Evolutionary conservation across 1,140 invertebrate species (phyloP).

Genomic region (Gerris buenoi): DNA sequence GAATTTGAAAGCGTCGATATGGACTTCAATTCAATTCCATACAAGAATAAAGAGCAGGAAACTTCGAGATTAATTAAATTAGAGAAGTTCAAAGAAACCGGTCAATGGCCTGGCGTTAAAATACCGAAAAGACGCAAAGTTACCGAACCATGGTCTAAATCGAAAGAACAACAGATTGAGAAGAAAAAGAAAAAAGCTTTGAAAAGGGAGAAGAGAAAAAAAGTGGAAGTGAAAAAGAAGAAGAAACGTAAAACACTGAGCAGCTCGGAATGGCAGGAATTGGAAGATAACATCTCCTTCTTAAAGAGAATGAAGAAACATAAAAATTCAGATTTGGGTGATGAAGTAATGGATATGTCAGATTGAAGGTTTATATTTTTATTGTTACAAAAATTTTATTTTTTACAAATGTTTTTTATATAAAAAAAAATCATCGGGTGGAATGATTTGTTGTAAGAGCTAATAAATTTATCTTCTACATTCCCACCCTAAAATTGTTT

Average conservation of each 20-base stretch:
- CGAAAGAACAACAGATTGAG: slow-evolving; percentile 57
- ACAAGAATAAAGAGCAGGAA: slow-evolving; percentile 69
- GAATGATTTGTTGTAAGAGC: too few relatives aligned
- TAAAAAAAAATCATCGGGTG: too few relatives aligned
- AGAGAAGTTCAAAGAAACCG: slow-evolving; percentile 51
- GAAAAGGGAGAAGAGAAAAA: slow-evolving; percentile 39
- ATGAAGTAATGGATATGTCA: slow-evolving; percentile 8
- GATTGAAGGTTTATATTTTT: not conserved
- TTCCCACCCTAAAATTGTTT: too few relatives aligned
- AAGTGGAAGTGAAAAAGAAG: slow-evolving; percentile 31
- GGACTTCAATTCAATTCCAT: slow-evolving; percentile 62
- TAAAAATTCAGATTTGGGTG: slow-evolving; percentile 41
- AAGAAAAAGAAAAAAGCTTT: slow-evolving; percentile 41
- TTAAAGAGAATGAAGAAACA: slow-evolving; percentile 80
- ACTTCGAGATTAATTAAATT: slow-evolving; percentile 54
- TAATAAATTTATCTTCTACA: too few relatives aligned
- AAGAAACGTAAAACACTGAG: slow-evolving; percentile 35
- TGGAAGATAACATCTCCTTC: slow-evolving; percentile 64
- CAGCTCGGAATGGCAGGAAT: slow-evolving; percentile 66
- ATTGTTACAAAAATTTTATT: not conserved
- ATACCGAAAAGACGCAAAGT: slow-evolving; percentile 41
- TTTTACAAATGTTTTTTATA: too few relatives aligned
- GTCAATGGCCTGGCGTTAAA: slow-evolving; percentile 56
- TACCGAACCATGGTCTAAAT: slow-evolving; percentile 63
- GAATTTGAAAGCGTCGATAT: slow-evolving; percentile 50